phyloP scores from a whole-genome alignment of 2,797 vertebrate genomes.

The Enteromius treurensis region DNA sequence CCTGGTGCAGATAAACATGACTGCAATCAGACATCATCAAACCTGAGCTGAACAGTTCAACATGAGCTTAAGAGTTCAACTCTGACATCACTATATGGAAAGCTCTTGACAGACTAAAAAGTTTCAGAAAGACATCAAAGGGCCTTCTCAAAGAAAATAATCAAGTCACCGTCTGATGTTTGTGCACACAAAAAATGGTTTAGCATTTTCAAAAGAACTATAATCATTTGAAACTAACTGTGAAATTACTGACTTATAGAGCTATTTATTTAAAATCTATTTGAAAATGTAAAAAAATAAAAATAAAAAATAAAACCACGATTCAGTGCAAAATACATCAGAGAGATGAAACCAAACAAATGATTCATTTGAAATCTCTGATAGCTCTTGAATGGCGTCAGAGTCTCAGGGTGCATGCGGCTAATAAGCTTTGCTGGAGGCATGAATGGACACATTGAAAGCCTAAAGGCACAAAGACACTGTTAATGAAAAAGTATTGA shows the following conservation, averaged over 20 bases:
- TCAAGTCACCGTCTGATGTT: not conserved
- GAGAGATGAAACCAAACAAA: slow-evolving; percentile 5
- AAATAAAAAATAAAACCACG: not conserved
- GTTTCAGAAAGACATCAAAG: slow-evolving; percentile 14
- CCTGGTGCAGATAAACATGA: slow-evolving; percentile 20
- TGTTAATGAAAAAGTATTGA: slow-evolving; percentile 43
- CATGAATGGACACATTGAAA: slow-evolving; percentile 13
- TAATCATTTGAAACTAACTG: not conserved
- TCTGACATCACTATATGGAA: not conserved
- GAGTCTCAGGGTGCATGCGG: not conserved
- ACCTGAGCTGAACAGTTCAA: slow-evolving; percentile 15
- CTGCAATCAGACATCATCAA: slow-evolving; percentile 38
- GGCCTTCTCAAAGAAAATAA: not conserved
- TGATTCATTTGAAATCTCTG: not conserved
- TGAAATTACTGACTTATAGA: not conserved
- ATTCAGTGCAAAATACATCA: slow-evolving; percentile 10
- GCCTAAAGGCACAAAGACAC: slow-evolving; percentile 27
- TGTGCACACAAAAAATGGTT: not conserved
- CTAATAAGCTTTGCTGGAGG: slow-evolving; percentile 23
- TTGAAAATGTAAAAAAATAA: not conserved
- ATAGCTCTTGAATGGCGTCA: not conserved
- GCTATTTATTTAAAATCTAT: slow-evolving; percentile 11
- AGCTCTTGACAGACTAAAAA: not conserved
- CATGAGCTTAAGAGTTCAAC: not conserved
- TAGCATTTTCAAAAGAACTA: not conserved